phyloP scores from a whole-genome alignment of 2,888 invertebrate genomes.

The Fissipunctia ypsillon region DNA sequence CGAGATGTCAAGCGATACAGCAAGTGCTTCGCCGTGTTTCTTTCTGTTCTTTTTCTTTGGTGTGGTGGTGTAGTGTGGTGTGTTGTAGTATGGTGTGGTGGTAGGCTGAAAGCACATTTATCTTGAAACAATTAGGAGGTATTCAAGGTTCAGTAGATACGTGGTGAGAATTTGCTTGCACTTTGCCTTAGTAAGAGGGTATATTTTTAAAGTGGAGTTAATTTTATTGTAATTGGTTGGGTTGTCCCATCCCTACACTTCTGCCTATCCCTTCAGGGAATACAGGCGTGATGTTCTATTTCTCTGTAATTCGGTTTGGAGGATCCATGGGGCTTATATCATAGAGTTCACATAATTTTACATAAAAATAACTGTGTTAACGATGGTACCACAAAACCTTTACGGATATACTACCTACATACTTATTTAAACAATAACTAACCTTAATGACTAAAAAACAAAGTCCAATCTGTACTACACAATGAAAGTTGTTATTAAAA shows the following conservation, averaged over 20 bases:
- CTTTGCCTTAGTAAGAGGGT: too few relatives aligned
- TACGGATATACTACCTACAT: constrained; percentile 66
- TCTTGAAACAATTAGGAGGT: too few relatives aligned
- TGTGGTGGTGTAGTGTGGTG: too few relatives aligned
- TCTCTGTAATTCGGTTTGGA: not conserved
- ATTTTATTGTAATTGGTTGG: too few relatives aligned
- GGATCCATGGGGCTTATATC: constrained; percentile 50
- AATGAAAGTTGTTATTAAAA: constrained; percentile 62
- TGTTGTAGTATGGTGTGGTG: too few relatives aligned
- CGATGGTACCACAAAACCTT: constrained; percentile 58
- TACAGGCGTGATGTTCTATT: not conserved
- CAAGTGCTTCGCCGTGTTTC: too few relatives aligned
- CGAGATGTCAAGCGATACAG: too few relatives aligned
- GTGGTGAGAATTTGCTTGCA: too few relatives aligned
- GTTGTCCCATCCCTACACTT: not conserved
- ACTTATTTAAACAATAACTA: constrained; percentile 27
- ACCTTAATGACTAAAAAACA: constrained; percentile 16
- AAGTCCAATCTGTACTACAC: constrained; percentile 38
- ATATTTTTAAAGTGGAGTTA: too few relatives aligned
- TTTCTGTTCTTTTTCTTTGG: too few relatives aligned
- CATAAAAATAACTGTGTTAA: constrained; percentile 60
- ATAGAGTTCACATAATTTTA: constrained; percentile 58
- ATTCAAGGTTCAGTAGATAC: too few relatives aligned
- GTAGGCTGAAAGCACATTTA: too few relatives aligned
- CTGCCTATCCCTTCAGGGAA: not conserved